Conservation (phyloP, 2,797 vertebrate genomes). For the Momotus momota region DNA sequence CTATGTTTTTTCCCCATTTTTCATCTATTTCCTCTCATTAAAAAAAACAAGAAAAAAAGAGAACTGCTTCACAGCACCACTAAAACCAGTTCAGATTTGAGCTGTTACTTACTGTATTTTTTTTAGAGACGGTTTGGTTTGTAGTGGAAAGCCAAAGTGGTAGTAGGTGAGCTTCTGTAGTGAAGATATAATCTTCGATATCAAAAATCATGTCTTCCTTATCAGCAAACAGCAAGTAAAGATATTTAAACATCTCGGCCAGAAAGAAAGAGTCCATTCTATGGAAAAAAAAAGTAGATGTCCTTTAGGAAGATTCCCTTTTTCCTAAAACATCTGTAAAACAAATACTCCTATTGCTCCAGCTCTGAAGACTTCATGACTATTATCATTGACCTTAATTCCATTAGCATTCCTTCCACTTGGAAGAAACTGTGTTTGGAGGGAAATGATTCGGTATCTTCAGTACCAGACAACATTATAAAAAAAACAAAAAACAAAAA, state of each 20-base stretch:
- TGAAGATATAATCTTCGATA: slow-evolving; percentile 97
- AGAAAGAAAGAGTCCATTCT: slow-evolving; percentile 99
- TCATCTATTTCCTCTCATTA: background rate
- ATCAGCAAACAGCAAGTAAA: slow-evolving; percentile 96
- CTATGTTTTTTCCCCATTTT: background rate
- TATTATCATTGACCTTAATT: background rate
- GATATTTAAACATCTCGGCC: slow-evolving; percentile 99
- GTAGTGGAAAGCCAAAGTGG: slow-evolving; percentile 93
- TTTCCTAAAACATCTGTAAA: background rate
- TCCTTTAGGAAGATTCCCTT: background rate
- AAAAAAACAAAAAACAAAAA: too few species aligned
- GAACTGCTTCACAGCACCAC: background rate
- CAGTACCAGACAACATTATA: background rate
- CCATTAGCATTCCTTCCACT: background rate
- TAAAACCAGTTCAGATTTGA: background rate
- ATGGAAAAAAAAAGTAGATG: background rate
- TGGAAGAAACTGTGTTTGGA: background rate
- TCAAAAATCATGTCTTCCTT: slow-evolving; percentile 92
- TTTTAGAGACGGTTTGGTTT: slow-evolving; percentile 80
- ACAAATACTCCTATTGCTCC: background rate
- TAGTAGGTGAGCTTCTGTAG: slow-evolving; percentile 97
- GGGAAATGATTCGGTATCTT: slow-evolving; percentile 5
- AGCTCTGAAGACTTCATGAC: background rate
- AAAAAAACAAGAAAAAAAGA: background rate
- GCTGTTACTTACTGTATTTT: slow-evolving; percentile 78